Evolutionary conservation across 2,113 vertebrate genomes (phyloP).

Genomic region (Pachycephala philippinensis): DNA sequence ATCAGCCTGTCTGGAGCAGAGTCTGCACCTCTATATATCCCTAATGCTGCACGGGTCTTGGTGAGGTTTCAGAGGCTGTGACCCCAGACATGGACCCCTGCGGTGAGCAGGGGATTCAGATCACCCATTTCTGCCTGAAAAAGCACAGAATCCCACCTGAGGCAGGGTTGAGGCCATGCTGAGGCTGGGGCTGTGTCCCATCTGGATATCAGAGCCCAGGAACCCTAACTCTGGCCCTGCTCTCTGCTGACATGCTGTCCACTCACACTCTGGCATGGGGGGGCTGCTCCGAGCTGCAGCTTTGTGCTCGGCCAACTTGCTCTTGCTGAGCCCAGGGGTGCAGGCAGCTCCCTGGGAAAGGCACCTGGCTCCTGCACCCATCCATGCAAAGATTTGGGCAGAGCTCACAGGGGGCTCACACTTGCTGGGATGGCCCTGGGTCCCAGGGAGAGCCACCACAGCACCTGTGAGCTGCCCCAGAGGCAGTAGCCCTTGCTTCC

Average conservation of each 20-base stretch:
- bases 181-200: background rate
- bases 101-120: background rate
- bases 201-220: background rate
- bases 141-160: background rate
- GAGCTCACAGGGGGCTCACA: fast-evolving
- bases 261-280: fast-evolving
- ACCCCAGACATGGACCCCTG: background rate
- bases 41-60: fast-evolving
- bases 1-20: background rate
- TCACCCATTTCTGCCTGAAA: background rate
- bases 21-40: background rate
- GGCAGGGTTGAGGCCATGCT: background rate
- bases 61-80: background rate
- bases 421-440: background rate
- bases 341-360: background rate
- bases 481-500: background rate
- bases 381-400: background rate
- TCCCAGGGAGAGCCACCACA: background rate
- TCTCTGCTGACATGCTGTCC: background rate
- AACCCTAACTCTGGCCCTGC: background rate
- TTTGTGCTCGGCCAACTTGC: background rate
- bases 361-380: background rate
- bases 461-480: background rate
- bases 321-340: background rate
- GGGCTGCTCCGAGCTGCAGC: background rate